phyloP scores from a whole-genome alignment of 2,888 invertebrate genomes.

The Drosophila multiciliata region DNA sequence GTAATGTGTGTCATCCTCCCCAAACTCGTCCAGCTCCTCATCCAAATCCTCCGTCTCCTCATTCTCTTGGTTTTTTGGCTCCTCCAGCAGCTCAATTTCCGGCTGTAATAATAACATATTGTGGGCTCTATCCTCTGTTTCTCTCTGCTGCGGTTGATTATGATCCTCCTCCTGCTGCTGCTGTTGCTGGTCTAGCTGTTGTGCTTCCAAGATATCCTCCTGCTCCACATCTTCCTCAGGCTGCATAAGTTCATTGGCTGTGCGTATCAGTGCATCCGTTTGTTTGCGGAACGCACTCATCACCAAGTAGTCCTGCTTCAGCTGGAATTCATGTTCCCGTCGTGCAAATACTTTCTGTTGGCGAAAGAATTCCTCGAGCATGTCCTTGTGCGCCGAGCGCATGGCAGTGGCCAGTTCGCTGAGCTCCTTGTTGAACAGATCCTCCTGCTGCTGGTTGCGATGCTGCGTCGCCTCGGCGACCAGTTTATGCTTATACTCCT shows the following conservation, averaged over 20 bases:
- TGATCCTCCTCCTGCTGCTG: not conserved
- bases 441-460: slow-evolving; percentile 62
- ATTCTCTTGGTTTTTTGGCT: slow-evolving; percentile 30
- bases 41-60: slow-evolving; percentile 38
- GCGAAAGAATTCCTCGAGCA: slow-evolving; percentile 82
- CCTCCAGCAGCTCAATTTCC: slow-evolving; percentile 35
- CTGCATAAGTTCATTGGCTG: slow-evolving; percentile 63
- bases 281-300: slow-evolving; percentile 82
- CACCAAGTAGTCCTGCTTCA: slow-evolving; percentile 80
- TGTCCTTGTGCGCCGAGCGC: slow-evolving; percentile 78
- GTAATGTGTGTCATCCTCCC: slow-evolving; percentile 30
- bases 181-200: not conserved
- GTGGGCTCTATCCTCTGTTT: slow-evolving; percentile 17
- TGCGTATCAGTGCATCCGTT: slow-evolving; percentile 72
- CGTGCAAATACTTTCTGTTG: slow-evolving; percentile 82
- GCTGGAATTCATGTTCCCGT: slow-evolving; percentile 83
- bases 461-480: slow-evolving; percentile 28
- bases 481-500: slow-evolving; percentile 8
- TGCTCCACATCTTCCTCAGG: not conserved
- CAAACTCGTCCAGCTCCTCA: slow-evolving; percentile 11
- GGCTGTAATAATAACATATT: slow-evolving; percentile 21
- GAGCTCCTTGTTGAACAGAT: slow-evolving; percentile 77
- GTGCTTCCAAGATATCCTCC: slow-evolving; percentile 1
- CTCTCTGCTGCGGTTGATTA: slow-evolving; percentile 4
- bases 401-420: slow-evolving; percentile 77